These are phyloP conservation scores for Stichodactyla helianthus DNA, from an alignment of 64 coral and sea anemone genomes.

Conservation along the genomic window DNA sequence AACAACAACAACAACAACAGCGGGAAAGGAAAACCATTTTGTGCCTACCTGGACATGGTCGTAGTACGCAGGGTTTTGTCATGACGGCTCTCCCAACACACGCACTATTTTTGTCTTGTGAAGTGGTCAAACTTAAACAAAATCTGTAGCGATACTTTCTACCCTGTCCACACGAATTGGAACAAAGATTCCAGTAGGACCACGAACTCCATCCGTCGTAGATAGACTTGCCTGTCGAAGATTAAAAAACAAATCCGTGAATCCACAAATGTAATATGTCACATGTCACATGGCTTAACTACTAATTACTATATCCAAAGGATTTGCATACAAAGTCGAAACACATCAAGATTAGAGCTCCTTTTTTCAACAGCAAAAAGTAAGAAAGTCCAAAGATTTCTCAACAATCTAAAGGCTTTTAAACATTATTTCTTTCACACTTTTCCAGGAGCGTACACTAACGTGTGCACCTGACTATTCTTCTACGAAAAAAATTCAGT, in stretches of 20 bases:
- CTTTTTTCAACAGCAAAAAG: no score
- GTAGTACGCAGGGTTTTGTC: slow-evolving; percentile 52
- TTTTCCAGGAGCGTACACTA: background rate
- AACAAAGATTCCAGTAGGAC: slow-evolving; percentile 74
- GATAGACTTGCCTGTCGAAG: slow-evolving; percentile 39
- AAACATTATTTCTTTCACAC: no score
- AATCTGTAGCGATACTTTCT: slow-evolving; percentile 70
- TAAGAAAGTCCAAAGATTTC: background rate
- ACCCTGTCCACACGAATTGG: slow-evolving; percentile 58
- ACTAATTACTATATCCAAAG: no score
- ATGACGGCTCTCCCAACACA: slow-evolving; percentile 53
- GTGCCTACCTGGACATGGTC: slow-evolving; percentile 68
- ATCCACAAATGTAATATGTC: no score
- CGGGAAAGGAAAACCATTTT: background rate
- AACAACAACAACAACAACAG: no score
- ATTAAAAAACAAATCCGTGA: background rate
- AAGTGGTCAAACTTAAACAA: slow-evolving; percentile 63
- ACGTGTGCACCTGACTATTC: background rate
- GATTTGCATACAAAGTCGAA: no score
- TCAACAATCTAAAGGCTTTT: no score
- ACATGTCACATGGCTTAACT: no score
- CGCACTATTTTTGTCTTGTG: slow-evolving; percentile 39
- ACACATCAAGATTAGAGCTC: no score
- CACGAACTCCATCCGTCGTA: slow-evolving; percentile 76
- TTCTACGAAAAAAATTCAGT: background rate